Base-by-base conservation (phyloP, 2,888 invertebrate species). In the Aspidiotus destructor region DNA sequence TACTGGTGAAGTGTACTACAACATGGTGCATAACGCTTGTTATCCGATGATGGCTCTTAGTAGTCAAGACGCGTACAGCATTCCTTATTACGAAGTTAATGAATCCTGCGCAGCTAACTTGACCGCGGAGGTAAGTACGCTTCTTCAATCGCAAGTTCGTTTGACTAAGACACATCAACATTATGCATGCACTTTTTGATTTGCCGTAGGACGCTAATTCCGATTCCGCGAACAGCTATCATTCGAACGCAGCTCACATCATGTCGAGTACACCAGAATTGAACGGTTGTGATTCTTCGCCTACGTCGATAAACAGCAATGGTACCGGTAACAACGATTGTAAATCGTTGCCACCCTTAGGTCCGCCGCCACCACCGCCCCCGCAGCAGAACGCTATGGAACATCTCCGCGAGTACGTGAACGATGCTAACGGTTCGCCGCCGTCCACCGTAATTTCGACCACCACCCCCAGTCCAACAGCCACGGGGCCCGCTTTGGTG, bases 41-140 rank as follows among this genome's bases (percentile, higher is more conserved):
- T 69, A 62, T 55, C 69, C 69, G n/a, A 42, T 69, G 48, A 57
- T 69, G 61, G 42, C 69, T n/a, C 62, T 62, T 9, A 57, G 42
- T 42, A 55, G 61, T 13, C 69, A 69, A 54, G 69, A 69, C 42
- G n/a, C 65, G 8, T 65, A 58, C 48, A n/a, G 52, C 11, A 58
- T 65, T 58, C 65, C 65, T n/a, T 65, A 65, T 28, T 65, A 58
- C 58, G 65, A 65, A 15, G 48, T 65, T 8, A 15, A 28, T 28
- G 65, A 65, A 44, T 15, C 58, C 28, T 65, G 65, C 52, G 17
- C 6, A 41, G 48, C 5, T 65, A 65, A 58, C 44, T 13, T 65
- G 7, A 28, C 58, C 11, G 15, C 65, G 15, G 65, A 65, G 65
- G 65, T 65, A 40, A 65, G 65, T 28, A 28, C 28, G 28, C 5